These are phyloP conservation scores for Synchiropus splendidus DNA, from an alignment of 2,113 vertebrate species.

Conservation along the genomic window DNA sequence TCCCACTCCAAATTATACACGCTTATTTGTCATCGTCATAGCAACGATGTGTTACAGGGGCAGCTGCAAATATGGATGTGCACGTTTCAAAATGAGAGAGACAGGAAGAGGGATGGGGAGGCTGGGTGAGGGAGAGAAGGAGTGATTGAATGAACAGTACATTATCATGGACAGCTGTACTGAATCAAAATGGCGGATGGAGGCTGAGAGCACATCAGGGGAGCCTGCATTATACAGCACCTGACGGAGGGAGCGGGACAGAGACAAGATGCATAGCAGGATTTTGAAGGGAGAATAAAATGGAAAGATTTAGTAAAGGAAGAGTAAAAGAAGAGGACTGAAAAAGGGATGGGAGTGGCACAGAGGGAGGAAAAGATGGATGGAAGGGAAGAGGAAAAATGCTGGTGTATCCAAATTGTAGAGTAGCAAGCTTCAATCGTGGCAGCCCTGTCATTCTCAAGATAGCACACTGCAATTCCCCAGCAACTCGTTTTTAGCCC, in stretches of 20 bases:
- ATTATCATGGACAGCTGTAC: conserved; percentile 69
- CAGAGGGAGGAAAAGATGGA: conserved; percentile 17
- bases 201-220: conserved; percentile 57
- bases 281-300: conserved; percentile 21
- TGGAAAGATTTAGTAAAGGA: conserved; percentile 5
- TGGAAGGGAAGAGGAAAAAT: conserved; percentile 38
- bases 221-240: conserved; percentile 63
- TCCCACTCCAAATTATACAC: conserved; percentile 29
- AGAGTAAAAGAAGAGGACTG: conserved; percentile 12
- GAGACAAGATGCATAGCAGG: conserved; percentile 9
- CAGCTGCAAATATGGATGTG: conserved; percentile 34
- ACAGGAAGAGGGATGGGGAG: conserved; percentile 25
- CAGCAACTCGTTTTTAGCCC: conserved; percentile 61
- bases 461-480: conserved; percentile 64
- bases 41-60: conserved; percentile 36
- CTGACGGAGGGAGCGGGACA: conserved; percentile 51
- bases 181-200: conserved; percentile 73
- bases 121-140: conserved; percentile 31
- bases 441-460: conserved; percentile 53
- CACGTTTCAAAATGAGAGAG: conserved; percentile 20
- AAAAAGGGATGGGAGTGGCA: conserved; percentile 26
- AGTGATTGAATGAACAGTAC: conserved; percentile 65
- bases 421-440: conserved; percentile 59
- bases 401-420: conserved; percentile 60
- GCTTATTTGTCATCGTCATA: conserved; percentile 50